phyloP scores from a whole-genome alignment of 1,140 invertebrate species.

The Megalonaias nervosa region DNA sequence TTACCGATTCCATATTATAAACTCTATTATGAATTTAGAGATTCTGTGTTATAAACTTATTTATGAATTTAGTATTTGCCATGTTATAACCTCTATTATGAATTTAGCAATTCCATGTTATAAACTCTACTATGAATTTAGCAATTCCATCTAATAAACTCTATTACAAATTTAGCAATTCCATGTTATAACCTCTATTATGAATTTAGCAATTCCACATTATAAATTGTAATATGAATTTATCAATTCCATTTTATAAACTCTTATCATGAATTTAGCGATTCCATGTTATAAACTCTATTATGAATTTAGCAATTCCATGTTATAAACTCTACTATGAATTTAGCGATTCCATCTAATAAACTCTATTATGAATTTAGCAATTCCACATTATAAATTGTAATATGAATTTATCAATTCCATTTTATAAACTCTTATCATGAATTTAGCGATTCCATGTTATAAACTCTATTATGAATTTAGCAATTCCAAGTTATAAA shows the following conservation, averaged over 20 bases:
- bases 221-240: background rate
- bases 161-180: background rate
- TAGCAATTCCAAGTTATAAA: no score
- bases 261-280: no score
- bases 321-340: background rate
- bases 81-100: no score
- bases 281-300: background rate
- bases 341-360: background rate
- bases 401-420: background rate
- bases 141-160: background rate
- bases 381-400: background rate
- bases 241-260: background rate
- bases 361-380: no score
- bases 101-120: constrained; percentile 1
- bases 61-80: no score
- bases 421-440: background rate
- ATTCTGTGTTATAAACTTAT: no score
- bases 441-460: no score
- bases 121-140: background rate
- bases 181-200: background rate
- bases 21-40: no score
- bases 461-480: no score
- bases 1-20: no score
- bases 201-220: background rate
- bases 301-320: background rate